These are phyloP conservation scores for Diglossa brunneiventris DNA, from an alignment of 2,113 vertebrate species.

Conservation along the genomic window DNA sequence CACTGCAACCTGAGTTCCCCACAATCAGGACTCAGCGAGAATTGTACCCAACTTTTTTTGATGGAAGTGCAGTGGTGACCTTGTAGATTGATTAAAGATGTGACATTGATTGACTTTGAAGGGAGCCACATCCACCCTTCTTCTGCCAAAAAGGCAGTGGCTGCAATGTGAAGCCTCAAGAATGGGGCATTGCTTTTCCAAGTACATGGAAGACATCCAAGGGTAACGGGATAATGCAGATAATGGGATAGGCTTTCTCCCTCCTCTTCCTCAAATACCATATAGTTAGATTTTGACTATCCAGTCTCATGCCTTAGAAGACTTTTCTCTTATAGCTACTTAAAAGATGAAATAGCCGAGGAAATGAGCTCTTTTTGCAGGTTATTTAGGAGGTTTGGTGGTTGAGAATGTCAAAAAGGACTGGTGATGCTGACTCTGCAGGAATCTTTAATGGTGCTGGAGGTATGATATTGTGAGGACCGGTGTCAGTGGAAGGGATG, in stretches of 20 bases:
- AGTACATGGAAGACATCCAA: slow-evolving; percentile 67
- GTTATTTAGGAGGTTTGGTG: not conserved
- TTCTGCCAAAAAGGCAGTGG: slow-evolving; percentile 59
- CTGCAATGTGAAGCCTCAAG: slow-evolving; percentile 62
- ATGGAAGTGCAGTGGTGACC: slow-evolving; percentile 7
- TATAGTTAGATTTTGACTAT: slow-evolving; percentile 18
- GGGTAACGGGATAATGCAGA: slow-evolving; percentile 48
- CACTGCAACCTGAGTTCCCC: slow-evolving; percentile 34
- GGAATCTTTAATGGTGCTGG: not conserved
- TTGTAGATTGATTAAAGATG: slow-evolving; percentile 48
- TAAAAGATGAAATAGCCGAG: slow-evolving; percentile 13
- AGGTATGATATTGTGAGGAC: not conserved
- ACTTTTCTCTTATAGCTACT: not conserved
- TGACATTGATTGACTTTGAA: slow-evolving; percentile 66
- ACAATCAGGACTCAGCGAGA: slow-evolving; percentile 45
- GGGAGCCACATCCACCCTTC: slow-evolving; percentile 63
- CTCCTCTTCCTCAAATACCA: slow-evolving; percentile 41
- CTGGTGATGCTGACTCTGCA: slow-evolving; percentile 9
- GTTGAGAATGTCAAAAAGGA: slow-evolving; percentile 18
- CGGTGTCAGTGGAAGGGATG: rapidly evolving
- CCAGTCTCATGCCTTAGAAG: not conserved
- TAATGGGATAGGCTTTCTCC: slow-evolving; percentile 62
- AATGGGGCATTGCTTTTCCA: slow-evolving; percentile 51
- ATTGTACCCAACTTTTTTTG: slow-evolving; percentile 31
- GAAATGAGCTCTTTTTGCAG: slow-evolving; percentile 41